phyloP scores from a whole-genome alignment of 2,797 vertebrate genomes.

The Rallus crepitans region DNA sequence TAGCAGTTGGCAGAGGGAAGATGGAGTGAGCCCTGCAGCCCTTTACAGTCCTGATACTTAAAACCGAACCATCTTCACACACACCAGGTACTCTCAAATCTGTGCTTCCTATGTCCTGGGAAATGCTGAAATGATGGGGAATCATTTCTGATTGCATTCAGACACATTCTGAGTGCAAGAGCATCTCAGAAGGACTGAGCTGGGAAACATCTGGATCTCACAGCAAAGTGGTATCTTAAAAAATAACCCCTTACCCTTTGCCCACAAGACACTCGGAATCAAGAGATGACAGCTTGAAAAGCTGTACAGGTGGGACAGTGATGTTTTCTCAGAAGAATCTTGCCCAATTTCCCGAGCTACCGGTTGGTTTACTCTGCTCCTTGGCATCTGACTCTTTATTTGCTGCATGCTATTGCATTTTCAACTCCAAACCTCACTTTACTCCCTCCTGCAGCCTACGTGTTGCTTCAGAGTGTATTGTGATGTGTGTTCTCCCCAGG shows the following conservation, averaged over 20 bases:
- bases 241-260: not conserved
- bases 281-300: not conserved
- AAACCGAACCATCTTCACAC: not conserved
- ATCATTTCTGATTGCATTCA: too few species aligned
- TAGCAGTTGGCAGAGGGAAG: not conserved
- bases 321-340: not conserved
- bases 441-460: not conserved
- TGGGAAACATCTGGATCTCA: not conserved
- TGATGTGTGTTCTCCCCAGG: not conserved
- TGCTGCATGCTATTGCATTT: not conserved
- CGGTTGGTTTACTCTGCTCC: not conserved
- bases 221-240: rapidly evolving
- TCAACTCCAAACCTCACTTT: not conserved
- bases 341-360: not conserved
- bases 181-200: not conserved
- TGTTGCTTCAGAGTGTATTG: not conserved
- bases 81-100: not conserved
- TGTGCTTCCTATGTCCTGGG: rapidly evolving
- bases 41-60: not conserved
- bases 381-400: not conserved
- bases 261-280: not conserved
- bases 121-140: not conserved
- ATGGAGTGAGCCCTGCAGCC: not conserved
- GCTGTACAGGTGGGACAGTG: not conserved
- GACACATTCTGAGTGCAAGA: too few species aligned